Evolutionary conservation across 2,888 invertebrate genomes (phyloP).

Genomic region (Phasia obesa): DNA sequence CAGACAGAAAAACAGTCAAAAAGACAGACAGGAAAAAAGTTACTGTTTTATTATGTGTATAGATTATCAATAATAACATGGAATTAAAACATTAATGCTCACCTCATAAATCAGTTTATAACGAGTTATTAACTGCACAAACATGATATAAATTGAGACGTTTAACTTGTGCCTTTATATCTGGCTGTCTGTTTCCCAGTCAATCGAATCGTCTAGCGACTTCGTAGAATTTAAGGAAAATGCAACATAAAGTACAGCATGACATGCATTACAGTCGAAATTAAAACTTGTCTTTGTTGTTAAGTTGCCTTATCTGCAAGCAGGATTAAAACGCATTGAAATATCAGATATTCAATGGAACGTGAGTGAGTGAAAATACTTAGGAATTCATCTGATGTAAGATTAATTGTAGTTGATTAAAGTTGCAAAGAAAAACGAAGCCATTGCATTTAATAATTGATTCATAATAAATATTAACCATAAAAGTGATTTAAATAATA

Average conservation of each 20-base stretch:
- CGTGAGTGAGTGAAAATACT: conserved; percentile 49
- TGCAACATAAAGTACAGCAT: conserved; percentile 35
- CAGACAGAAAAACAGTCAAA: too few relatives aligned
- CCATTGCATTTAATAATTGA: too few relatives aligned
- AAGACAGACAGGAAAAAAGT: too few relatives aligned
- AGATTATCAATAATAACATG: conserved; percentile 61
- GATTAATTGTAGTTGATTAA: conserved; percentile 48
- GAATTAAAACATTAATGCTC: conserved; percentile 65
- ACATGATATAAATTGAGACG: conserved; percentile 67
- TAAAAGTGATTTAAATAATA: too few relatives aligned
- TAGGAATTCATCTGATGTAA: conserved; percentile 45
- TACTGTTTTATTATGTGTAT: too few relatives aligned
- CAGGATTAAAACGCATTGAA: not conserved
- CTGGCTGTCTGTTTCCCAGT: conserved; percentile 25
- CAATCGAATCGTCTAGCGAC: conserved; percentile 22
- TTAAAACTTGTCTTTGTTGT: conserved; percentile 5
- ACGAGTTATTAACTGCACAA: conserved; percentile 61
- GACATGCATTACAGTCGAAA: conserved; percentile 41
- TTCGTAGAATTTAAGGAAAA: conserved; percentile 10
- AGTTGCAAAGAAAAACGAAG: not conserved
- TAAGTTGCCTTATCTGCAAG: conserved; percentile 23
- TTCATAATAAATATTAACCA: too few relatives aligned
- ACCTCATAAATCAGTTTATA: conserved; percentile 65
- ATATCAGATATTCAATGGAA: conserved; percentile 37
- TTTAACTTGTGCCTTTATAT: conserved; percentile 49